These are phyloP conservation scores for Chrysolina haemoptera DNA, from an alignment of 2,888 invertebrate genomes.

Conservation along the genomic window DNA sequence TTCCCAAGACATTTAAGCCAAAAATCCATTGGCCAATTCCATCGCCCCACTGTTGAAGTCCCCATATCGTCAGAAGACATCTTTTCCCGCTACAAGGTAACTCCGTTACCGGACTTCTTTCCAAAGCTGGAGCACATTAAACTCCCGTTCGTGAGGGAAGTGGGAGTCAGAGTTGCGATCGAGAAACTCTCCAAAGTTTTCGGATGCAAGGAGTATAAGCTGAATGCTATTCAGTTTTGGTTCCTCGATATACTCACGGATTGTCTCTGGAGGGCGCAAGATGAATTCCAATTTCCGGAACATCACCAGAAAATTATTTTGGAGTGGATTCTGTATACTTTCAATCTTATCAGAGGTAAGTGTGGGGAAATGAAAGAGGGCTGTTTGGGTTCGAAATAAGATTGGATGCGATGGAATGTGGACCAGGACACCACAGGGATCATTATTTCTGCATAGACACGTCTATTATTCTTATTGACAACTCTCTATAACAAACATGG, in stretches of 20 bases:
- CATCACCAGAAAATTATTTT: constrained; percentile 64
- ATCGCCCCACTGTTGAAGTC: background rate
- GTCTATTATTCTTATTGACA: too few relatives aligned
- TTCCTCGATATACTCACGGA: constrained; percentile 67
- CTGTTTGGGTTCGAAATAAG: background rate
- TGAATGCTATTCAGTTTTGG: constrained; percentile 67
- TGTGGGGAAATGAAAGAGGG: background rate
- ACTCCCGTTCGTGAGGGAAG: constrained; percentile 18
- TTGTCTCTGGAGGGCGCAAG: constrained; percentile 67
- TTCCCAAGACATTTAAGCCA: background rate
- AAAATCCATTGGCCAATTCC: background rate
- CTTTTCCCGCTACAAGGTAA: background rate
- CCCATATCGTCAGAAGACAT: background rate
- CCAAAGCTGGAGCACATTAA: constrained; percentile 12
- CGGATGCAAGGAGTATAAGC: constrained; percentile 60
- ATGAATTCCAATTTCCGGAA: constrained; percentile 64
- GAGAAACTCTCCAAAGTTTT: constrained; percentile 60
- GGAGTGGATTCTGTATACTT: constrained; percentile 64
- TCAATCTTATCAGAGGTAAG: constrained; percentile 65
- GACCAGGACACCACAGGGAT: too few relatives aligned
- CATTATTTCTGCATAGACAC: too few relatives aligned
- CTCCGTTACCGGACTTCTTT: constrained; percentile 8
- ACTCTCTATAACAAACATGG: too few relatives aligned
- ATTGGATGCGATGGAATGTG: background rate
- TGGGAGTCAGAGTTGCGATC: constrained; percentile 62